Evolutionary conservation across 2,797 vertebrate genomes (phyloP).

Genomic region (Falco rusticolus): DNA sequence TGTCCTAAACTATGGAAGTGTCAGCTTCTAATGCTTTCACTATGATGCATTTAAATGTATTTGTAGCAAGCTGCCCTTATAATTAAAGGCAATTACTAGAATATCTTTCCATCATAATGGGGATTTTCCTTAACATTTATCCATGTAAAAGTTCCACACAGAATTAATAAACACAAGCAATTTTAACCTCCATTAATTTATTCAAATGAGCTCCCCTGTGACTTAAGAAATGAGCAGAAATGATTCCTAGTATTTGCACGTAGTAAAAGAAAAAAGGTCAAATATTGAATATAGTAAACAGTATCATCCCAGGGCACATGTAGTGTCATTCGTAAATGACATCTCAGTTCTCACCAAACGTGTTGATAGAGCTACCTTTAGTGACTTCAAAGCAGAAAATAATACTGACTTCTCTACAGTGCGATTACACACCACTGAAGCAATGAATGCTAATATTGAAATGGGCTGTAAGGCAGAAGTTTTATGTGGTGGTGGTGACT

Average conservation of each 20-base stretch:
- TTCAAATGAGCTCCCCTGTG: background rate
- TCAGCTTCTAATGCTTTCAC: background rate
- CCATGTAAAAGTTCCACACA: background rate
- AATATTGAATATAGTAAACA: background rate
- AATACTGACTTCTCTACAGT: background rate
- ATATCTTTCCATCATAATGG: background rate
- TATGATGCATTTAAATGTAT: background rate
- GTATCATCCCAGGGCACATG: background rate
- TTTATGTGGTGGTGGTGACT: background rate
- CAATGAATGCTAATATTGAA: background rate
- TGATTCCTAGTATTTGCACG: background rate
- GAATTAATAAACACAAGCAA: slow-evolving; percentile 13
- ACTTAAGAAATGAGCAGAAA: background rate
- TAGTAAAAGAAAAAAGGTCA: background rate
- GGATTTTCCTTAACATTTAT: slow-evolving; percentile 12
- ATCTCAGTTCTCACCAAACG: background rate
- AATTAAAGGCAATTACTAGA: slow-evolving; percentile 7
- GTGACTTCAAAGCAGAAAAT: background rate
- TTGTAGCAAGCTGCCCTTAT: background rate
- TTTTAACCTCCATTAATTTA: background rate
- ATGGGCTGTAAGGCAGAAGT: background rate
- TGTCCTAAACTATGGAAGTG: background rate
- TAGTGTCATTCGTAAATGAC: background rate
- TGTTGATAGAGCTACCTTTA: background rate
- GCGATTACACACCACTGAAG: accelerated